These are phyloP conservation scores for Pomacea maculata DNA, from an alignment of 1,140 invertebrate genomes.

Conservation along the genomic window DNA sequence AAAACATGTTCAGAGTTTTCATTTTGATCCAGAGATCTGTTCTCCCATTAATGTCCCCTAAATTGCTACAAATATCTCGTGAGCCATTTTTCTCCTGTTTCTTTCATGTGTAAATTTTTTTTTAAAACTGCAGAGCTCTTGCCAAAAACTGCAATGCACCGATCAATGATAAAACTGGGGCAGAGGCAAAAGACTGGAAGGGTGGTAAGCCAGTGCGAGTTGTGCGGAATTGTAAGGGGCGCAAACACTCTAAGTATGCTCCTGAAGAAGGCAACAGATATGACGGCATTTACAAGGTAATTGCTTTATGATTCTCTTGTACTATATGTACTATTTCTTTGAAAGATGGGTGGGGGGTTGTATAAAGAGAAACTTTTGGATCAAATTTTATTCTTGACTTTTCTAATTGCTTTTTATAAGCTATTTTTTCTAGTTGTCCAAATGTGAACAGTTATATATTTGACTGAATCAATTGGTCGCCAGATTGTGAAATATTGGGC, in stretches of 20 bases:
- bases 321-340: neutral
- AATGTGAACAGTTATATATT: no score
- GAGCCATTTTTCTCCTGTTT: no score
- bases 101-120: no score
- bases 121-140: constrained; percentile 71
- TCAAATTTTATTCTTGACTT: no score
- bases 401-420: no score
- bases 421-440: no score
- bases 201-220: constrained; percentile 82
- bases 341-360: neutral
- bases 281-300: constrained; percentile 69
- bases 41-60: no score
- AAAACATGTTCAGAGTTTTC: no score
- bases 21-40: no score
- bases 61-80: no score
- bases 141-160: constrained; percentile 81
- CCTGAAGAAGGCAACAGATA: constrained; percentile 77
- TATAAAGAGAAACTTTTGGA: neutral
- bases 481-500: constrained; percentile 86
- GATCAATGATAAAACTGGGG: constrained; percentile 74
- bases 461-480: neutral
- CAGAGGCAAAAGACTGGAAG: constrained; percentile 78
- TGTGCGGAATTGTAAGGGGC: constrained; percentile 78
- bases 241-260: constrained; percentile 81
- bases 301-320: constrained; percentile 1